These are phyloP conservation scores for Aphis gossypii DNA, from an alignment of 1,140 invertebrate species.

Conservation along the genomic window DNA sequence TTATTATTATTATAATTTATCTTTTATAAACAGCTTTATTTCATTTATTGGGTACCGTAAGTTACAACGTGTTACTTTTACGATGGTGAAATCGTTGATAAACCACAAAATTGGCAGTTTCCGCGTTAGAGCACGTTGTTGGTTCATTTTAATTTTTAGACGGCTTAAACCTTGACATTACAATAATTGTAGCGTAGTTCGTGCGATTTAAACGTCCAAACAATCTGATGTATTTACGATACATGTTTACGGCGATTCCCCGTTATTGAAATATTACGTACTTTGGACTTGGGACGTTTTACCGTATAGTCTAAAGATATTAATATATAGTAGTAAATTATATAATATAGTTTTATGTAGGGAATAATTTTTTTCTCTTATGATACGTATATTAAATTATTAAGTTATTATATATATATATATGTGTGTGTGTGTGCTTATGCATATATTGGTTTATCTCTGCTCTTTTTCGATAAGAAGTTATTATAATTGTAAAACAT, in stretches of 20 bases:
- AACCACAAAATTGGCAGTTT: neutral
- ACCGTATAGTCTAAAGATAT: neutral
- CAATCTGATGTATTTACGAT: neutral
- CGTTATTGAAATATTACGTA: neutral
- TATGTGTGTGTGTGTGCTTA: neutral
- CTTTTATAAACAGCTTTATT: neutral
- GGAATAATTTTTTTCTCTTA: neutral
- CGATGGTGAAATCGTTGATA: neutral
- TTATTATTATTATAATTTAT: neutral
- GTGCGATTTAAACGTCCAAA: neutral
- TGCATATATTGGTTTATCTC: neutral
- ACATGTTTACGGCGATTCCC: neutral
- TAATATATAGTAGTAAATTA: neutral
- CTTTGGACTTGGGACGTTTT: neutral
- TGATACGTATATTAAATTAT: neutral
- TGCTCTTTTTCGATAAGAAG: neutral
- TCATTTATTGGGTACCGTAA: neutral
- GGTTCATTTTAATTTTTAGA: neutral
- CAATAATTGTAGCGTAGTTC: neutral
- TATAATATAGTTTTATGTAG: neutral
- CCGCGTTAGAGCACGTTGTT: neutral
- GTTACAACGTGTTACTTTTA: neutral
- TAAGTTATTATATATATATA: neutral
- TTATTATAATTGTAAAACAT: slow-evolving; percentile 9
- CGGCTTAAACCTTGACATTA: neutral